Conservation (phyloP, 2,888 invertebrate species). For the Zaprionus lineosus region DNA sequence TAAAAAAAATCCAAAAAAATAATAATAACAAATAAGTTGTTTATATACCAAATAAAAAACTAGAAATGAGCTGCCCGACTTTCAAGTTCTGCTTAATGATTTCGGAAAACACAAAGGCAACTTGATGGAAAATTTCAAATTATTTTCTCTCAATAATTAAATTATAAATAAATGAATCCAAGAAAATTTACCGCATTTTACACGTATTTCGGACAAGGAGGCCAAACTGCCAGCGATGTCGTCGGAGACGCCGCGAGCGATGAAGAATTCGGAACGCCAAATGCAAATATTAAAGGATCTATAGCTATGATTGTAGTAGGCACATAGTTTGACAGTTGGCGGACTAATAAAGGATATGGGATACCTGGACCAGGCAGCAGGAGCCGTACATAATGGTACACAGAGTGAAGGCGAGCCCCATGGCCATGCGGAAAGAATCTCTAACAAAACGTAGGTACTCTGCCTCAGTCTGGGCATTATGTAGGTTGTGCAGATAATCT, state of each 20-base stretch:
- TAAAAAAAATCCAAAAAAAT: neutral
- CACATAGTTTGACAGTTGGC: conserved; percentile 92
- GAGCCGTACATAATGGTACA: conserved; percentile 92
- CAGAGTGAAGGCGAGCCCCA: conserved; percentile 85
- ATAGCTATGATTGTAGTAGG: conserved; percentile 84
- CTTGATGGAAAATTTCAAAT: neutral
- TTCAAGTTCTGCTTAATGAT: no score
- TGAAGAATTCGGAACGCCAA: conserved; percentile 39
- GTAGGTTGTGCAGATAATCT: conserved; percentile 90
- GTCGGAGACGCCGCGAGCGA: conserved; percentile 36
- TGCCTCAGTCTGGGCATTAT: conserved; percentile 50
- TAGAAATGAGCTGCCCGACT: no score
- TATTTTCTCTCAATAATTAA: neutral
- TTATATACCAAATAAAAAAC: no score
- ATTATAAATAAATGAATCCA: neutral
- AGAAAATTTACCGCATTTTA: conserved; percentile 8
- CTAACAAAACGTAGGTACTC: conserved; percentile 75
- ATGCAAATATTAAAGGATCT: conserved; percentile 36
- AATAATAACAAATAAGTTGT: no score
- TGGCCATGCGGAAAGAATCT: conserved; percentile 87
- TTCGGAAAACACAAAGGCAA: neutral
- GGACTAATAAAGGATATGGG: conserved; percentile 95
- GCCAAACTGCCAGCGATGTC: conserved; percentile 42
- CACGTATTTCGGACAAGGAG: conserved; percentile 12
- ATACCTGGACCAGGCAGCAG: conserved; percentile 93